Evolutionary conservation across 2,113 vertebrate genomes (phyloP), one percentile per base, ranked within the genome.

Genomic region (Kobus ellipsiprymnus): DNA sequence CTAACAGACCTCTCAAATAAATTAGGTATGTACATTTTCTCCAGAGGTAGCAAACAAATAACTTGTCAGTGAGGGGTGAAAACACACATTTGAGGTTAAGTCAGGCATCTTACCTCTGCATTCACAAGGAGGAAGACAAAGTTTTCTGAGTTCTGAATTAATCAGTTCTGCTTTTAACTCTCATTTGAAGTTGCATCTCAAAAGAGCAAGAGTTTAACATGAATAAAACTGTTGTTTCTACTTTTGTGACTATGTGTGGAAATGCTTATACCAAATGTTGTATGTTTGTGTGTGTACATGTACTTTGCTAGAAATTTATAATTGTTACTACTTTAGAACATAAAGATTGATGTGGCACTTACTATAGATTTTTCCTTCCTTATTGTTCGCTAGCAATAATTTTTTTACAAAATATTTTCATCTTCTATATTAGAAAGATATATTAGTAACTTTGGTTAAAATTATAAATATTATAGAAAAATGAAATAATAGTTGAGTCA

Each of bases 1-100:
- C 25, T 87, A 96, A 85, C 33, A 86, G 33, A 7, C 89, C 87
- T 84, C 36, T 84, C 67, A 95, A 60, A 91, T 74, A 96, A 96
- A 90, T 93, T 87, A 95, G 54, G 82, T 95, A 44, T 84, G 60
- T 90, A 87, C 50, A 59, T 93, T 89, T 97, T 83, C 59, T 96
- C 33, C 27, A 91, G 67, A 91, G 36, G 80, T 54, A 19, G n/a
- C 7, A 80, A 83, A 77, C 30, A 92, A 97, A 92, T 78, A 91
- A 90, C 46, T 93, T 95, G 91, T 83, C 89, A 94, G 88, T 30
- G 36, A 60, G 92, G 71, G 40, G 14, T 81, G 54, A 82, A 88
- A 92, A 91, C 44, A 83, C 30, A 10, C 10, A 50, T 46, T 97
- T 96, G 62, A 77, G 80, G 16, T 84, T 67, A 44, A 84, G 29